Conservation (phyloP, 1,140 invertebrate genomes). For the Popillia japonica region DNA sequence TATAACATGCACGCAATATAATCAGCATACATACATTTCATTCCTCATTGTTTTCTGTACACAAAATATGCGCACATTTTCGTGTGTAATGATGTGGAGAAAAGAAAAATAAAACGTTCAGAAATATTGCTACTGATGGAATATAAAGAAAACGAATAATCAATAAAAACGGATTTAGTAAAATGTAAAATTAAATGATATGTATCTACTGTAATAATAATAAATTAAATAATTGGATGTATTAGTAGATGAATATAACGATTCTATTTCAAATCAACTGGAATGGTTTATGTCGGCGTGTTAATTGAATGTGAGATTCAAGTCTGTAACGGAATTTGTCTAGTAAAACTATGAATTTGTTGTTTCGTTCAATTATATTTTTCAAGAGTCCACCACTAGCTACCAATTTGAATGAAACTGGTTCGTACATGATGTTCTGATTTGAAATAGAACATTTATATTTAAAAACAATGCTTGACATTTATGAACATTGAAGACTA, state of each 20-base stretch:
- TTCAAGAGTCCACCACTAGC: too few species aligned
- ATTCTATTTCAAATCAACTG: background rate
- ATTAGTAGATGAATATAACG: background rate
- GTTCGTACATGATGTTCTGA: background rate
- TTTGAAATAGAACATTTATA: slow-evolving; percentile 12
- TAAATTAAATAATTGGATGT: background rate
- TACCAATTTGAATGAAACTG: too few species aligned
- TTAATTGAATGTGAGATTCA: too few species aligned
- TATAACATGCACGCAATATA: background rate
- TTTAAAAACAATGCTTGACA: background rate
- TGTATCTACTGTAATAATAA: background rate
- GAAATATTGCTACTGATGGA: background rate
- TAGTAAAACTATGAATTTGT: too few species aligned
- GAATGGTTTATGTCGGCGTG: too few species aligned
- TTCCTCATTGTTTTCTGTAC: background rate
- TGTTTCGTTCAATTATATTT: too few species aligned
- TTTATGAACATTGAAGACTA: background rate
- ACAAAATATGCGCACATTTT: background rate
- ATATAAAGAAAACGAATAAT: background rate
- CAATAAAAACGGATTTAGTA: slow-evolving; percentile 30
- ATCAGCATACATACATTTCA: slow-evolving; percentile 3
- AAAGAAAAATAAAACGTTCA: background rate
- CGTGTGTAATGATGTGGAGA: background rate
- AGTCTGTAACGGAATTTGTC: too few species aligned
- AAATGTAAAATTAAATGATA: background rate